phyloP scores from a whole-genome alignment of 2,797 vertebrate species.

The Pelobates cultripes region DNA sequence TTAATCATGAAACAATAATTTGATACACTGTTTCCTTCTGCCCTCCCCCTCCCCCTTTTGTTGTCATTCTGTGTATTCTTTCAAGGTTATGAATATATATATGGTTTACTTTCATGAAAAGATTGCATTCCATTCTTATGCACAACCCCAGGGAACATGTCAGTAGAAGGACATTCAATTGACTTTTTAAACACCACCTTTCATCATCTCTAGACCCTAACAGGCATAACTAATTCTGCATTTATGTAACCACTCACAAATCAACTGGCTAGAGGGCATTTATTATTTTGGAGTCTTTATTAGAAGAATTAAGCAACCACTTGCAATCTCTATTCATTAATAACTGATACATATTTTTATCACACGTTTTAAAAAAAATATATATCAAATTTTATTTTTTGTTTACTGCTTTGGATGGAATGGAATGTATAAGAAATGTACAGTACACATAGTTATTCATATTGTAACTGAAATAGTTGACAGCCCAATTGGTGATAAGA shows the following conservation, averaged over 20 bases:
- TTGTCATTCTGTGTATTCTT: not conserved
- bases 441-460: too few relatives aligned
- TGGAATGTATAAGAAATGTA: too few relatives aligned
- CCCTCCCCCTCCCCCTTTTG: not conserved
- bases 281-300: not conserved
- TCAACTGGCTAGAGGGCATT: not conserved
- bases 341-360: too few relatives aligned
- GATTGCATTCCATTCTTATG: not conserved
- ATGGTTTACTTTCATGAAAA: not conserved
- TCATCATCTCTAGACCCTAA: not conserved
- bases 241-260: not conserved
- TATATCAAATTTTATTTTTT: too few relatives aligned
- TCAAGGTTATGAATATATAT: not conserved
- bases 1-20: not conserved
- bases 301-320: not conserved
- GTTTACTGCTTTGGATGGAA: too few relatives aligned
- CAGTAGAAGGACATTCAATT: not conserved
- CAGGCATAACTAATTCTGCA: not conserved
- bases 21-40: not conserved
- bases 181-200: not conserved
- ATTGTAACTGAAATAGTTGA: too few relatives aligned
- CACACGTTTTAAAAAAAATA: too few relatives aligned
- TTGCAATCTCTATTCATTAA: not conserved
- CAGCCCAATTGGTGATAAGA: too few relatives aligned
- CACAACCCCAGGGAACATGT: not conserved